Evolutionary conservation across 2,888 invertebrate genomes (phyloP), one percentile per base, ranked within the genome.

Genomic region (Cephus sareptanus): DNA sequence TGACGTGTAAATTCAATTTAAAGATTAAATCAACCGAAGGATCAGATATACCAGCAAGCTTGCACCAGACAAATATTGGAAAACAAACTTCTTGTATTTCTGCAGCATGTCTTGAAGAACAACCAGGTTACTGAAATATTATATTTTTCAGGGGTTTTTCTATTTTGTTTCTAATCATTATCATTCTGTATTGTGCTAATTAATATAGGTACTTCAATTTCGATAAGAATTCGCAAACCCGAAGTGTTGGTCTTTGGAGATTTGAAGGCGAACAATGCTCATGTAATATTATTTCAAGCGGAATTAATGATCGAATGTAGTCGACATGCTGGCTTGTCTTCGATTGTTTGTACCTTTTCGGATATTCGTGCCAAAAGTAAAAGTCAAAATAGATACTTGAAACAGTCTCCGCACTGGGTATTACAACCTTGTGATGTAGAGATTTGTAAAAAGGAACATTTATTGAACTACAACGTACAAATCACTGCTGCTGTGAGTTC

Each of bases 181-280:
- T 76, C 75, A 23, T 9, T 40, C 6, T 40, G 4, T 30, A 70
- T 12, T 76, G 1, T 40, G 4, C 23, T 9, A 40, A 6, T 23
- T 6, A 40, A 77, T 79, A n/a, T 92, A 85, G 95, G 95, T 74
- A 91, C 96, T 37, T 94, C 95, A 1, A 92, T 97, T 82, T 95
- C 95, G 0, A 92, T 96, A 34, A 94, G 96, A 85, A 93, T 96
- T 84, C 94, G 96, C 40, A 95, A 95, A 87, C 96, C 97, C 0
- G 96, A 97, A 91, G 92, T 97, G 75, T 94, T 96, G 91, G 93
- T 97, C 84, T 94, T 96, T 88, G 95, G 95, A 0, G 94, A 94
- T 84, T 92, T 93, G n/a, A 93, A 93, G 12, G 93, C 94, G 70
- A 93, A 93, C 34, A 94, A 93, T 71, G 94, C 95, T 1, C 94